Percentiles rank a stretch among this genome's conserved stretches.
Conservation (phyloP, 2,113 vertebrate species). For the Brienomyrus brachyistius region DNA sequence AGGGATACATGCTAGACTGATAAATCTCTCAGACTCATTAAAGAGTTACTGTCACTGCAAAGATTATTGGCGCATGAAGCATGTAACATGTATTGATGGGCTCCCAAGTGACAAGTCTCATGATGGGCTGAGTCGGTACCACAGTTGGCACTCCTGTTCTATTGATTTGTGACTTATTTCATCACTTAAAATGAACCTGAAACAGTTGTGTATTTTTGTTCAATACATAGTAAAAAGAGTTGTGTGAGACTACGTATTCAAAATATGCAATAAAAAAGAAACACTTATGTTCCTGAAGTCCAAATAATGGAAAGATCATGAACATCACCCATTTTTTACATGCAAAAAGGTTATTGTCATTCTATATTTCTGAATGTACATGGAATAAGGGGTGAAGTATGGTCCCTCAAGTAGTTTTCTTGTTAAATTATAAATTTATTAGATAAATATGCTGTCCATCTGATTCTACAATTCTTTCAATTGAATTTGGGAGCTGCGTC, state of each 20-base stretch:
- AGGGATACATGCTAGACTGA: background rate
- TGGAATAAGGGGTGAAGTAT: slow-evolving; percentile 92
- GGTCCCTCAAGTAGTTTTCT: slow-evolving; percentile 99
- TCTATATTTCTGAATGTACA: slow-evolving; percentile 77
- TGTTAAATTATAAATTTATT: slow-evolving; percentile 99
- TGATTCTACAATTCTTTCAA: slow-evolving; percentile 98
- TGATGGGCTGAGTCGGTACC: background rate
- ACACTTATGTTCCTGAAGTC: background rate
- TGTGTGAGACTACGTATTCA: background rate
- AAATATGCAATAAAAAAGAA: background rate
- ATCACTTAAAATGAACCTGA: background rate
- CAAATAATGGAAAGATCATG: background rate
- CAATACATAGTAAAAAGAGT: background rate
- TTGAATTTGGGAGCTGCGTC: slow-evolving; percentile 99
- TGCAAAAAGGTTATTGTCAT: slow-evolving; percentile 33
- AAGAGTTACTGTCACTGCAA: background rate
- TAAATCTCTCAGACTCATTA: background rate
- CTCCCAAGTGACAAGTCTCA: background rate
- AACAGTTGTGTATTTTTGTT: background rate
- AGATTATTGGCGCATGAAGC: background rate
- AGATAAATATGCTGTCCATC: slow-evolving; percentile 98
- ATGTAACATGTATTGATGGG: background rate
- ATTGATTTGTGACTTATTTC: slow-evolving; percentile 3
- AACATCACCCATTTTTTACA: background rate
- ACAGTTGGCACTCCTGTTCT: background rate